Conservation (phyloP, 2,888 invertebrate genomes). For the Peribatodes rhomboidaria region DNA sequence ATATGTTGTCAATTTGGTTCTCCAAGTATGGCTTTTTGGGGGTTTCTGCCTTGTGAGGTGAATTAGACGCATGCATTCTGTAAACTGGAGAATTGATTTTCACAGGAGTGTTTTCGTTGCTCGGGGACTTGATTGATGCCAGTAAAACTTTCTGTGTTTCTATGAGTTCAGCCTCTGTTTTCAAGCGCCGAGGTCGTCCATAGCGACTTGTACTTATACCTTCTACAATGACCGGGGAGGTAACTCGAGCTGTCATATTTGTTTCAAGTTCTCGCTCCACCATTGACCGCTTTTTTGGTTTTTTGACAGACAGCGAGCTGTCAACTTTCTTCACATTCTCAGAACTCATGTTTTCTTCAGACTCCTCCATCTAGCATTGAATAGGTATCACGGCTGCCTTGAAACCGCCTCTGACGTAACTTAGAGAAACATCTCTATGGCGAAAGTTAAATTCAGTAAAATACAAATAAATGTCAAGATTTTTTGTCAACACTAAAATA, state of each 20-base stretch:
- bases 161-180: slow-evolving; percentile 70
- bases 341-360: slow-evolving; percentile 70
- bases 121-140: slow-evolving; percentile 61
- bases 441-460: slow-evolving; percentile 46
- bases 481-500: slow-evolving; percentile 51
- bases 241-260: slow-evolving; percentile 73
- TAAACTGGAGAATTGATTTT: slow-evolving; percentile 65
- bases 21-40: slow-evolving; percentile 60
- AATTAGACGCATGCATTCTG: slow-evolving; percentile 79
- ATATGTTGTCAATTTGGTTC: slow-evolving; percentile 73
- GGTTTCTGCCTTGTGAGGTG: slow-evolving; percentile 64
- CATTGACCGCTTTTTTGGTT: slow-evolving; percentile 76
- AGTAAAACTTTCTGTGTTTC: slow-evolving; percentile 48
- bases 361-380: slow-evolving; percentile 70
- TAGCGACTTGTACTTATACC: slow-evolving; percentile 84
- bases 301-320: slow-evolving; percentile 58
- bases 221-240: slow-evolving; percentile 66
- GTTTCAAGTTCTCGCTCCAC: slow-evolving; percentile 81
- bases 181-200: slow-evolving; percentile 86
- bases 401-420: slow-evolving; percentile 60
- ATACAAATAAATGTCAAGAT: slow-evolving; percentile 49
- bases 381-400: slow-evolving; percentile 42
- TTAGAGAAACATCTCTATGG: slow-evolving; percentile 56
- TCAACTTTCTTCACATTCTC: slow-evolving; percentile 60
- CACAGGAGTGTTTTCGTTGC: slow-evolving; percentile 62